phyloP scores from a whole-genome alignment of 1,140 invertebrate species.

The Oedothorax gibbosus region DNA sequence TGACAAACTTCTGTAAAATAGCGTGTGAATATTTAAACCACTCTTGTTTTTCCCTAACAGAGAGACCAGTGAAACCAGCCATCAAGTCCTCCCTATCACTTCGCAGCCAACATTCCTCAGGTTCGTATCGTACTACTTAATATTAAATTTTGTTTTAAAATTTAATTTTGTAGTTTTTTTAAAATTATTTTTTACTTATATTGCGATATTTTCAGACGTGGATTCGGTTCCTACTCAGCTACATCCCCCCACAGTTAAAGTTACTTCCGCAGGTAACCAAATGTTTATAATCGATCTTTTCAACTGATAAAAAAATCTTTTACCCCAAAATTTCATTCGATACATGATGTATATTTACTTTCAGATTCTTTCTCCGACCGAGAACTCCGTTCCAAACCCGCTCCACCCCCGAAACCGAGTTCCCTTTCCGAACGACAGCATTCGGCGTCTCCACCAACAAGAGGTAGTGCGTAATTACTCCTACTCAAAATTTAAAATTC shows the following conservation, averaged over 20 bases:
- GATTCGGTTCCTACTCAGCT: slow-evolving; percentile 59
- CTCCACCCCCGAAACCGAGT: slow-evolving; percentile 53
- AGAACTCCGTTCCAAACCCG: slow-evolving; percentile 47
- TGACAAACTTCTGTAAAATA: no score
- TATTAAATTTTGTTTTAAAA: neutral
- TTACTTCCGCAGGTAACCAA: slow-evolving; percentile 44
- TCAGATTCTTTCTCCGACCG: slow-evolving; percentile 18
- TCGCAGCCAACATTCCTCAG: slow-evolving; percentile 55
- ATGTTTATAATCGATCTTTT: no score
- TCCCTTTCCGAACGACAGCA: slow-evolving; percentile 51
- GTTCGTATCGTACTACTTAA: neutral
- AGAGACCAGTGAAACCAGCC: slow-evolving; percentile 61
- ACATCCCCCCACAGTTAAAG: slow-evolving; percentile 54
- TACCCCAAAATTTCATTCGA: no score
- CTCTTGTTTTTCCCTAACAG: slow-evolving; percentile 27
- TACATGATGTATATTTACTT: no score
- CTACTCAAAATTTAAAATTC: neutral
- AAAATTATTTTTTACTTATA: neutral
- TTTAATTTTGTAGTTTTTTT: slow-evolving; percentile 2
- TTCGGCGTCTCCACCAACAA: slow-evolving; percentile 49
- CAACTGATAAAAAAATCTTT: no score
- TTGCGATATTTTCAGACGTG: slow-evolving; percentile 30
- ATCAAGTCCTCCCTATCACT: slow-evolving; percentile 59
- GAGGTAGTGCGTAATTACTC: slow-evolving; percentile 48
- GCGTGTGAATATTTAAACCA: no score